Evolutionary conservation across 2,888 invertebrate genomes (phyloP).

Genomic region (Phytoseiulus persimilis): DNA sequence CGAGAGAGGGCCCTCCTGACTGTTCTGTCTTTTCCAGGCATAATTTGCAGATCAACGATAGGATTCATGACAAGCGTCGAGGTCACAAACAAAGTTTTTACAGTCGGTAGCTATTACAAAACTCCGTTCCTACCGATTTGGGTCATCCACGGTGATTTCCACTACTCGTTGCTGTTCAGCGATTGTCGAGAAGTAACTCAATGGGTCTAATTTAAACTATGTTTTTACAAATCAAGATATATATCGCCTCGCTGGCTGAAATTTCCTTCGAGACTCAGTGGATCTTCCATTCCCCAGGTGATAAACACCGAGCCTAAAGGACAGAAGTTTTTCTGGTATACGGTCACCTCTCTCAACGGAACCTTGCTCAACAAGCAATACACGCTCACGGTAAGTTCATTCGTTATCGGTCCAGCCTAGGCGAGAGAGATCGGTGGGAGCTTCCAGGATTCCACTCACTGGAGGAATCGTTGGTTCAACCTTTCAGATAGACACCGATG

Average conservation of each 20-base stretch:
- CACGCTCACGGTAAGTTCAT: not conserved
- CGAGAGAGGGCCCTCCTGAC: too few species aligned
- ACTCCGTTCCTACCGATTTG: conserved; percentile 54
- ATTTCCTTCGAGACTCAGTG: too few species aligned
- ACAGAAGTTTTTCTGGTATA: conserved; percentile 34
- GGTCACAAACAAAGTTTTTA: conserved; percentile 48
- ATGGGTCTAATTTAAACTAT: not conserved
- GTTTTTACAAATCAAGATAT: too few species aligned
- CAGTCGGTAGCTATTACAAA: conserved; percentile 54
- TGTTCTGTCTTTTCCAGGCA: not conserved
- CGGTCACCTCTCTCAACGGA: conserved; percentile 1
- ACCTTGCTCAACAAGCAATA: conserved; percentile 14
- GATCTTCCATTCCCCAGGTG: too few species aligned
- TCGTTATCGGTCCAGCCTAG: not conserved
- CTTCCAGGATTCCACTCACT: too few species aligned
- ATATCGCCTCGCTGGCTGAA: too few species aligned
- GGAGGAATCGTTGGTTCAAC: too few species aligned
- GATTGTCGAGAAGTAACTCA: conserved; percentile 33
- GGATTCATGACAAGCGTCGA: conserved; percentile 30
- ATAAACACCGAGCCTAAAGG: not conserved
- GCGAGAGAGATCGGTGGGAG: not conserved
- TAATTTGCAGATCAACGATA: not conserved
- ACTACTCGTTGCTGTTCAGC: conserved; percentile 48
- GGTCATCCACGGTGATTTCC: conserved; percentile 55
- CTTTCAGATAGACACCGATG: not conserved